Evolutionary conservation across 2,113 vertebrate species (phyloP).

Genomic region (Lagopus leucura): DNA sequence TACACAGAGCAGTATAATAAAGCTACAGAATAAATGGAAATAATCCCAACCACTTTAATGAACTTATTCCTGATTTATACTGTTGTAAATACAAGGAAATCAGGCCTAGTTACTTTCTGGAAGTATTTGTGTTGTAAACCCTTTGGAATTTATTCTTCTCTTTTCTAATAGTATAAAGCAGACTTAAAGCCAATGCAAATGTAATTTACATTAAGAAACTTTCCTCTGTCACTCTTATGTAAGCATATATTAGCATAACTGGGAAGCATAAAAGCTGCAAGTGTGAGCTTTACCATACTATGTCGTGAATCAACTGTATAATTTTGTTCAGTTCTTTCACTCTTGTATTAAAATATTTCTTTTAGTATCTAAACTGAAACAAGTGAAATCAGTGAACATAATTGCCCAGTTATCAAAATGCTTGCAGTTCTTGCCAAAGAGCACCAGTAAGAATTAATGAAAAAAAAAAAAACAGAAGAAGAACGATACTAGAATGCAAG

Average conservation of each 20-base stretch:
- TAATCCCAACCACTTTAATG: not conserved
- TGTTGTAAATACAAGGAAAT: not conserved
- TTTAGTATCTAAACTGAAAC: not conserved
- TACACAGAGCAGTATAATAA: not conserved
- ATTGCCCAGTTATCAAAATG: not conserved
- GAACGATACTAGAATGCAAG: not conserved
- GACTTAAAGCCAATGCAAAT: slow-evolving; percentile 54
- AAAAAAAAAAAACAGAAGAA: not conserved
- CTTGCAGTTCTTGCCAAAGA: not conserved
- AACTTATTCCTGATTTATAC: not conserved
- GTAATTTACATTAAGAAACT: slow-evolving; percentile 54
- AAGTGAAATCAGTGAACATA: not conserved
- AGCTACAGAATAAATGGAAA: not conserved
- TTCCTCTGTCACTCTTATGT: slow-evolving; percentile 27
- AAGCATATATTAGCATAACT: not conserved
- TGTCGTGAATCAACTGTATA: not conserved
- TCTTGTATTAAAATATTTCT: not conserved
- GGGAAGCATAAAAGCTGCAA: not conserved
- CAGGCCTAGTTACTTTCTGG: not conserved
- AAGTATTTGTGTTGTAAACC: not conserved
- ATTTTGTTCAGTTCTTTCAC: not conserved
- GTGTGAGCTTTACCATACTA: not conserved
- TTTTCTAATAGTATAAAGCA: slow-evolving; percentile 12
- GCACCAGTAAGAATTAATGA: not conserved
- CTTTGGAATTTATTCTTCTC: slow-evolving; percentile 19